Conservation (phyloP, 2,797 vertebrate species). For the Parotocinclus haroldoi region DNA sequence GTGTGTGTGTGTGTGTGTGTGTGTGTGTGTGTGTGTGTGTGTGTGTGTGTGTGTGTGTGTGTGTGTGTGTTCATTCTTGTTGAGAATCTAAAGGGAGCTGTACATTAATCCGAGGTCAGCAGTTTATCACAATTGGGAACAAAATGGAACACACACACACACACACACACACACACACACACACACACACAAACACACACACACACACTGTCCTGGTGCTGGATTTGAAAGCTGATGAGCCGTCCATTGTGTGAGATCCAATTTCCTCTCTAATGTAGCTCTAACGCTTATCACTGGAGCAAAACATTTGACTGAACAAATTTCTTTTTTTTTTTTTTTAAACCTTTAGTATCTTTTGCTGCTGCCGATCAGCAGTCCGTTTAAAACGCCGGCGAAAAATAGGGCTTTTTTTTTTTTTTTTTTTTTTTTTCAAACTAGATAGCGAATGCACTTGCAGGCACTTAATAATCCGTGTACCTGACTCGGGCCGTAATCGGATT, state of each 20-base stretch:
- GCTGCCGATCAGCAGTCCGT: too few relatives aligned
- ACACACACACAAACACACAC: slow-evolving; percentile 2
- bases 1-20: slow-evolving; percentile 3
- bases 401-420: too few relatives aligned
- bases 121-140: background rate
- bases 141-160: background rate
- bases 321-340: too few relatives aligned
- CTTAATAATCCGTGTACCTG: too few relatives aligned
- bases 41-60: too few relatives aligned
- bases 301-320: too few relatives aligned
- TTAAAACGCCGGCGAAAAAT: too few relatives aligned
- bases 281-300: background rate
- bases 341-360: too few relatives aligned
- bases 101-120: slow-evolving; percentile 1
- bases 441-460: too few relatives aligned
- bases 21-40: too few relatives aligned
- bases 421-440: too few relatives aligned
- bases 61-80: background rate
- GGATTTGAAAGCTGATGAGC: background rate
- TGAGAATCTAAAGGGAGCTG: background rate
- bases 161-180: background rate
- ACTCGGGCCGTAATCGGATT: too few relatives aligned
- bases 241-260: background rate
- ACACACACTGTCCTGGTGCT: background rate
- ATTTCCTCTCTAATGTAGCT: background rate